Conservation (phyloP, 2,888 invertebrate species). For the Phymatocera aterrima region DNA sequence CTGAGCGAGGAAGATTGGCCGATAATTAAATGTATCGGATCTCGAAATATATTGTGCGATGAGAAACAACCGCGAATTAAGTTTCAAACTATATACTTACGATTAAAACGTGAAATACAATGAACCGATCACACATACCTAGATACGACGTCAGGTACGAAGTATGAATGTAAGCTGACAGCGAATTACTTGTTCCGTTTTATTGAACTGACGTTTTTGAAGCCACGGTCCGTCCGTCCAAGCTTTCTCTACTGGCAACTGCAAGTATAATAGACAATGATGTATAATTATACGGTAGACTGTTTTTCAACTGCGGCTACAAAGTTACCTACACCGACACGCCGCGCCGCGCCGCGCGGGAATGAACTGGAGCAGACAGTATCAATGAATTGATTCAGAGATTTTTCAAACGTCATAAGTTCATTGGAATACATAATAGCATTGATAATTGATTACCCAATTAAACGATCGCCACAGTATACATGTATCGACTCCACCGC, state of each 20-base stretch:
- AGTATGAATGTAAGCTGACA: constrained; percentile 7
- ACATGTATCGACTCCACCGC: not conserved
- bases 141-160: too few species aligned
- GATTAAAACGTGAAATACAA: not conserved
- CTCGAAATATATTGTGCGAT: too few species aligned
- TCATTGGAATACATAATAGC: constrained; percentile 15
- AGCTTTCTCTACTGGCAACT: constrained; percentile 21
- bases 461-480: not conserved
- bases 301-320: not conserved
- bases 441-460: constrained; percentile 33
- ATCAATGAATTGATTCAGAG: constrained; percentile 15
- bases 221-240: constrained; percentile 33
- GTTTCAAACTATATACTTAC: too few species aligned
- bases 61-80: too few species aligned
- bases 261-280: constrained; percentile 24
- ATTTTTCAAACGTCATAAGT: constrained; percentile 8
- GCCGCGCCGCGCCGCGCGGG: not conserved
- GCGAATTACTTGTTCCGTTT: constrained; percentile 25
- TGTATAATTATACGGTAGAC: constrained; percentile 28
- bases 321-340: too few species aligned
- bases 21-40: too few species aligned
- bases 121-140: not conserved
- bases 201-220: constrained; percentile 38
- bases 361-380: not conserved
- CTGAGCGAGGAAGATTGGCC: too few species aligned